Evolutionary conservation across 2,888 invertebrate species (phyloP).

Genomic region (Dromius quadrimaculatus): DNA sequence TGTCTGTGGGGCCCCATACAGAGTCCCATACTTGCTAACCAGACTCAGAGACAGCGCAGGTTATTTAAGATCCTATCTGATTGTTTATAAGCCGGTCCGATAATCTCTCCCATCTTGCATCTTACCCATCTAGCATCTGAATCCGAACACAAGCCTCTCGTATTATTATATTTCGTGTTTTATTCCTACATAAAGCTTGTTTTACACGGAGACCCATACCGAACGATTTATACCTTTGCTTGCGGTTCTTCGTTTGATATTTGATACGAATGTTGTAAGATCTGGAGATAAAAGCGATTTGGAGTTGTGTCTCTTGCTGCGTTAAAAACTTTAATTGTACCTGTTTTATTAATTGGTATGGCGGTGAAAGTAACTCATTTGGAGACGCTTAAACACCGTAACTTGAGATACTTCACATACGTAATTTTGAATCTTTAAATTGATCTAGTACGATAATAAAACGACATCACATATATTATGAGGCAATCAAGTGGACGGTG

Average conservation of each 20-base stretch:
- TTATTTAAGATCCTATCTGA: slow-evolving; percentile 48
- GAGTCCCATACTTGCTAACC: slow-evolving; percentile 24
- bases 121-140: slow-evolving; percentile 15
- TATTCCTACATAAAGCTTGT: slow-evolving; percentile 48
- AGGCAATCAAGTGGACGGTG: too few species aligned
- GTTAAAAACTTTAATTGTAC: slow-evolving; percentile 39
- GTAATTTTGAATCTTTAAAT: too few species aligned
- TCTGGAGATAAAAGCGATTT: slow-evolving; percentile 30
- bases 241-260: slow-evolving; percentile 39
- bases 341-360: slow-evolving; percentile 36
- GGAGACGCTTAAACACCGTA: too few species aligned
- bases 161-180: slow-evolving; percentile 50
- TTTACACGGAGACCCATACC: slow-evolving; percentile 44
- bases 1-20: slow-evolving; percentile 36
- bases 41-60: slow-evolving; percentile 15
- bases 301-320: slow-evolving; percentile 27
- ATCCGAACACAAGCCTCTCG: slow-evolving; percentile 14
- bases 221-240: slow-evolving; percentile 26
- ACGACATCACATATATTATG: too few species aligned
- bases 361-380: slow-evolving; percentile 1
- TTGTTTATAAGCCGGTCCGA: slow-evolving; percentile 47
- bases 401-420: too few species aligned
- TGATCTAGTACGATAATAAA: too few species aligned
- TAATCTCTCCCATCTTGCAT: slow-evolving; percentile 38
- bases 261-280: slow-evolving; percentile 32